Base-by-base conservation (phyloP, 2,113 vertebrate genomes). In the Stegastes partitus region DNA sequence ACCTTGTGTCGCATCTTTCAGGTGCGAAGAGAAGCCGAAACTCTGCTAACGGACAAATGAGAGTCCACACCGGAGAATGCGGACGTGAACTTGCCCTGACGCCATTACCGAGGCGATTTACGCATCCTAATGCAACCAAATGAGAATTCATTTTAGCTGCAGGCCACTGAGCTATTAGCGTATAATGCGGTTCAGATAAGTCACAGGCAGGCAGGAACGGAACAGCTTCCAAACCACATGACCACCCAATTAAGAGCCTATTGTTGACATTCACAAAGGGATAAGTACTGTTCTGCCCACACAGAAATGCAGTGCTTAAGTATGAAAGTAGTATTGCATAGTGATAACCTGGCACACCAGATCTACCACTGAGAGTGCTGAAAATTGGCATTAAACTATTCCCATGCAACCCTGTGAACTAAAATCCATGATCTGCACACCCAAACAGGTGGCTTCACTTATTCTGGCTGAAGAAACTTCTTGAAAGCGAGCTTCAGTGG, bases 211-310 rank as follows among this genome's bases (percentile, higher is more conserved):
- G 37, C 45, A 56, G 47, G 26, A 15, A 73, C 49, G 77, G 67
- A 50, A 7, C 65, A 39, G 68, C 54, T 50, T 67, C 67, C 63
- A 34, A 83, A 51, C 23, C 58, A 66, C 51, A 63, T 65, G 74
- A 54, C 71, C 51, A 50, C 42, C 53, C 63, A 79, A 74, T 79
- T 77, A 87, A 77, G 45, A 53, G 74, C 50, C 77, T 57, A 37
- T 65, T 85, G 77, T 77, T 81, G 68, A 76, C 68, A 67, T 68
- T 23, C 31, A 81, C 65, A 77, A 47, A 59, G 51, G 67, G 31
- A 59, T 25, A 51, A 66, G 61, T 37, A 7, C 54, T 55, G 21
- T 1, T 34, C 53, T 51, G 67, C 71, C 67, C 77, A 86, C 68
- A 64, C 44, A 61, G 49, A 77, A 66, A 49, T 14, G 19, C 7